Evolutionary conservation across 2,888 invertebrate genomes (phyloP), one percentile per base, ranked within the genome.

Genomic region (Sphaerophoria rueppellii): DNA sequence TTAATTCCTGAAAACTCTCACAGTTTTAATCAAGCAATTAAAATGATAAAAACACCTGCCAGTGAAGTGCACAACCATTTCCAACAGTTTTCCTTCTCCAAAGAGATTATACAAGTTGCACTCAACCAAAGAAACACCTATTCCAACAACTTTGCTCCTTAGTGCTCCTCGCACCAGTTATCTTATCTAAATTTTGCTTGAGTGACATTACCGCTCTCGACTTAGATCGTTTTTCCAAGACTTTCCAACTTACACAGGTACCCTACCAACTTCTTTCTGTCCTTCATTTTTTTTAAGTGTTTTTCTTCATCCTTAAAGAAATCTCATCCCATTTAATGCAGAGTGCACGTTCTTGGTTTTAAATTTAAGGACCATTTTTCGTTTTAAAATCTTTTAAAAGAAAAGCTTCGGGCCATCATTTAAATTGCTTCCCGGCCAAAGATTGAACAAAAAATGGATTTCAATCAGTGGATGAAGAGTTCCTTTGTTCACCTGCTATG

Each of bases 381-480:
- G 12, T 11, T 37, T 16, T 75, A 14, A 4, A 43, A 16, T 52
- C 32, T 54, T 16, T 4, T 11, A 4, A 24, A 65, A 37, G 32
- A 32, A 37, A 52, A 65, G 52, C n/a, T 35, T 65, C 48, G 32
- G 46, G 48, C 40, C 72, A 60, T 16, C 61, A 72, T 72, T 77
- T 54, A 35, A 55, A 63, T 50, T 70, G 69, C 79, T 69, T 14
- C 48, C 60, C 46, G 16, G 46, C 69, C 35, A 40, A 35, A 61
- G 70, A 63, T 70, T 32, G 55, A 58, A 37, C 9, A 54, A 58
- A 63, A 77, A 69, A 63, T 43, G 55, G 55, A 63, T 73, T 77
- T 69, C 82, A 82, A 82, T 82, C 77, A 73, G 61, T 16, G 55
- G 77, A 77, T 69, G 77, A 46, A 72, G 46, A 73, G 50, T 40